Base-by-base conservation (phyloP, 2,113 vertebrate genomes). In the Scomber japonicus region DNA sequence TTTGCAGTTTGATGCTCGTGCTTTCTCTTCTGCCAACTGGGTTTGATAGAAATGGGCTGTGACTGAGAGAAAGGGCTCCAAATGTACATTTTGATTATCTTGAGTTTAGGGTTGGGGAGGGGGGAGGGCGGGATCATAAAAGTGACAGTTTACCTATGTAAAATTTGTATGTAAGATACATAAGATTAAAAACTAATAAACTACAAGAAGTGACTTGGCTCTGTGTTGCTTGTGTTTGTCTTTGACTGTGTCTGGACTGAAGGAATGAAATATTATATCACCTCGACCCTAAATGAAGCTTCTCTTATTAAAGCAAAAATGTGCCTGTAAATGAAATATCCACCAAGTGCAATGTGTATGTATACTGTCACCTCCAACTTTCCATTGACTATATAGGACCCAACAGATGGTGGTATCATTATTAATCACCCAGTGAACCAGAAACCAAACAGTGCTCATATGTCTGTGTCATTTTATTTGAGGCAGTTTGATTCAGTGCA, bases 151-250 rank as follows among this genome's bases (percentile, higher is more conserved):
- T 93, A 91, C 83, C 78, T 61, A 59, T 96, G 92, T 93, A 94
- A 86, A 90, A 90, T 93, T 94, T 95, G 80, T 95, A 93, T 95
- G 92, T 94, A 93, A 92, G 59, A 93, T 85, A 77, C 57, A 68
- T 85, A 92, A 91, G 65, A 83, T 85, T 90, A 75, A 86, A 85
- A 91, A 87, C 57, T 67, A 94, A 94, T 94, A 93, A 94, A 95
- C n/a, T 50, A 81, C 82, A 75, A 83, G 80, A 83, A 44, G 35
- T 72, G 67, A 75, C 44, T 71, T 60, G 44, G 15, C 2, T 64
- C 51, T 78, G 31, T 80, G 44, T 71, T 15, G 4, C 62, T 50
- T 80, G 5, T 83, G 5, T 40, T 40, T 7, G 35, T 40, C 6
- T 71, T 40, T 54, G 9, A 40, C 35, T 9, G 35, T 40, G 35